Base-by-base conservation (phyloP, 2,888 invertebrate species). In the Hartigia nigra region DNA sequence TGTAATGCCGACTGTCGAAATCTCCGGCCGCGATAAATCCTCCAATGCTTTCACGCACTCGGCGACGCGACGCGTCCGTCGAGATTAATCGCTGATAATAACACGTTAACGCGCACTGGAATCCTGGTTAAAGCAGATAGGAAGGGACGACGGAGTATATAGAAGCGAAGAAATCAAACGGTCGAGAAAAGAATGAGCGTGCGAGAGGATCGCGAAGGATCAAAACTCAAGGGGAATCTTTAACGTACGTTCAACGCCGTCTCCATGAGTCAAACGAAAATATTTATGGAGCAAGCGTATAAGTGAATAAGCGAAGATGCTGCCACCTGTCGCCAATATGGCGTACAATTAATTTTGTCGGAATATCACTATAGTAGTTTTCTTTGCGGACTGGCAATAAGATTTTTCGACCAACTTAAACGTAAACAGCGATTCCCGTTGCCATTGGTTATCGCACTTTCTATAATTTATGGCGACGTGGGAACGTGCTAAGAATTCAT, bases 31-130 rank as follows among this genome's bases (percentile, higher is more conserved):
- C 31, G 31, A 72, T 72, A 34, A 72, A 72, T 72, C 72, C 32
- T 34, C 32, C 72, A 1, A 32, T 72, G 55, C 32, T 72, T 34
- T 72, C 72, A 72, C 72, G 72, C 72, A 34, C 72, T 72, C 31
- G 72, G 34, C 32, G 72, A 72, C 72, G 72, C 55, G 55, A 72
- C 72, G 72, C 55, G 55, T 55, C 55, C 14, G 55, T 14, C 72
- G 72, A 72, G 72, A 72, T 72, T 72, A 72, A 72, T 72, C 72
- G 72, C 72, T 31, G 32, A 34, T 72, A 72, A 72, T 72, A 72
- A 72, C 72, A 34, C 72, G 72, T 72, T 72, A 34, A 32, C 72
- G 23, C 55, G 55, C 23, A 55, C 55, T 55, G 55, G 23, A 55
- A 23, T 55, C 23, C 23, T 55, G 1, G 23, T 55, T 55, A 23